These are phyloP conservation scores for Hirtodrosophila histrioides DNA, from an alignment of 2,888 invertebrate species.

Conservation along the genomic window DNA sequence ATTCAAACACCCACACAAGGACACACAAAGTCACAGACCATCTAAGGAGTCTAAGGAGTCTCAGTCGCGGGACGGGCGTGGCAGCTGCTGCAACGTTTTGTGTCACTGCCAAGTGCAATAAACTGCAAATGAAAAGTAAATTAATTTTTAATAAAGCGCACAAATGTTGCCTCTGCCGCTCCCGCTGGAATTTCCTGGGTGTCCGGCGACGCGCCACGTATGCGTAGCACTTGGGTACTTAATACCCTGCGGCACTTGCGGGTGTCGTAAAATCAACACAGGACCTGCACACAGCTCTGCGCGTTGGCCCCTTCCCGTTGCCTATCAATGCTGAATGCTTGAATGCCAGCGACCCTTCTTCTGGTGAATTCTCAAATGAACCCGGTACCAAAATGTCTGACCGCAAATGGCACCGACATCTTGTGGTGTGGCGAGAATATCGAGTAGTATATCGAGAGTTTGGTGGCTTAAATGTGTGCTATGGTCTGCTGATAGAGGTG, in stretches of 20 bases:
- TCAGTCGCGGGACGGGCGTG: slow-evolving; percentile 5
- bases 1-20: slow-evolving; percentile 54
- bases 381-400: slow-evolving; percentile 39
- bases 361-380: slow-evolving; percentile 37
- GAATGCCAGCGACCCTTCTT: not conserved
- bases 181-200: slow-evolving; percentile 12
- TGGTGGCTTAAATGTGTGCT: slow-evolving; percentile 19
- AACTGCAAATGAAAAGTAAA: slow-evolving; percentile 80
- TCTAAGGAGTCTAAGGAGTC: slow-evolving; percentile 1
- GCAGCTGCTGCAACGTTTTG: slow-evolving; percentile 54
- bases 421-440: slow-evolving; percentile 29
- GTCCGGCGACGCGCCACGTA: slow-evolving; percentile 30
- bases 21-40: slow-evolving; percentile 11
- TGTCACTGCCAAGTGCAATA: slow-evolving; percentile 72
- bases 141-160: slow-evolving; percentile 77
- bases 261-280: slow-evolving; percentile 73
- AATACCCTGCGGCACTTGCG: slow-evolving; percentile 74
- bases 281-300: slow-evolving; percentile 20
- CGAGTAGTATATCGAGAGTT: slow-evolving; percentile 7
- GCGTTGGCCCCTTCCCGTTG: slow-evolving; percentile 36
- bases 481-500: slow-evolving; percentile 6
- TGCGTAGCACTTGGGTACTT: slow-evolving; percentile 64
- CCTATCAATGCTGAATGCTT: slow-evolving; percentile 43
- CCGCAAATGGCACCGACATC: slow-evolving; percentile 57
- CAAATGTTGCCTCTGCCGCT: slow-evolving; percentile 46